Conservation (phyloP, 2,888 invertebrate species). For the Spodoptera picta region DNA sequence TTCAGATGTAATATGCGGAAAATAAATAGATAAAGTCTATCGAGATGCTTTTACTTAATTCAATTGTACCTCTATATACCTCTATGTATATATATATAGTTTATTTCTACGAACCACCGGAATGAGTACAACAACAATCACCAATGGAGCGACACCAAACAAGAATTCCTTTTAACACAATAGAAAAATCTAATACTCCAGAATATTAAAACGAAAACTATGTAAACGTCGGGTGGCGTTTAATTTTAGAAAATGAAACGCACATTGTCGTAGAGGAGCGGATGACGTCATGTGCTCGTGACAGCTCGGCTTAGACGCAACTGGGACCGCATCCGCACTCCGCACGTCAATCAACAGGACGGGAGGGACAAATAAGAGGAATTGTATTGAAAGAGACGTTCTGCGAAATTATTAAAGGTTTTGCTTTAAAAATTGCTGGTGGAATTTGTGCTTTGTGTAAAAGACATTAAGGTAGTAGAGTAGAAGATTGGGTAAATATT, state of each 20-base stretch:
- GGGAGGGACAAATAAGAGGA: conserved; percentile 48
- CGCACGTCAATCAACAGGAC: conserved; percentile 65
- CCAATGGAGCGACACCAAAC: too few species aligned
- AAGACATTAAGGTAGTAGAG: too few species aligned
- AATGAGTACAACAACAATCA: too few species aligned
- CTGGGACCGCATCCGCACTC: conserved; percentile 64
- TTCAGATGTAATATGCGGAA: too few species aligned
- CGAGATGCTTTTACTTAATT: too few species aligned
- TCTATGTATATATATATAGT: too few species aligned
- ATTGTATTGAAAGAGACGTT: conserved; percentile 46
- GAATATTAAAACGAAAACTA: conserved; percentile 53
- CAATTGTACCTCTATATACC: too few species aligned
- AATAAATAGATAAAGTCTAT: too few species aligned
- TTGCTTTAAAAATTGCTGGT: conserved; percentile 13
- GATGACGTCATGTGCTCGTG: conserved; percentile 66
- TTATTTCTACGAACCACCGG: too few species aligned
- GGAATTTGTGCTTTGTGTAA: neutral
- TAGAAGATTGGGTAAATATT: too few species aligned
- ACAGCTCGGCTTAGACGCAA: conserved; percentile 68
- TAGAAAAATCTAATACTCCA: conserved; percentile 23
- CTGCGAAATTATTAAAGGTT: conserved; percentile 39
- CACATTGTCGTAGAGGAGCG: conserved; percentile 60
- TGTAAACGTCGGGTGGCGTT: conserved; percentile 43
- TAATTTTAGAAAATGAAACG: conserved; percentile 60
- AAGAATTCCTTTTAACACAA: neutral